Evolutionary conservation across 2,888 invertebrate species (phyloP).

Genomic region (Eledona agricola): DNA sequence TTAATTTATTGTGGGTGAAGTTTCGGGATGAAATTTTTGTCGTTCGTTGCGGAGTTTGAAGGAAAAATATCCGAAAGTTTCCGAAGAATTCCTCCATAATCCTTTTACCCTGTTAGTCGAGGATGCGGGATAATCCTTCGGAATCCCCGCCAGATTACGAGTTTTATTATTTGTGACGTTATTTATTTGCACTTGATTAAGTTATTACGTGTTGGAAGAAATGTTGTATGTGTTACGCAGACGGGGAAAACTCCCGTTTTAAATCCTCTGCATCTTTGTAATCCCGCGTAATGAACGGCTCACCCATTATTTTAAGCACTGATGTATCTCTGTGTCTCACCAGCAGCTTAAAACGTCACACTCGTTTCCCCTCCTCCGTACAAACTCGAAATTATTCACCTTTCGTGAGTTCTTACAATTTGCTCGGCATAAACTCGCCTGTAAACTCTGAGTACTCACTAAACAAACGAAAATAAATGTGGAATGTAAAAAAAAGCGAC

Average conservation of each 20-base stretch:
- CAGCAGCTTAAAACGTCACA: conserved; percentile 40
- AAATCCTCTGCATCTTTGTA: conserved; percentile 40
- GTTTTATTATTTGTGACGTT: conserved; percentile 14
- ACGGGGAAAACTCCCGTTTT: conserved; percentile 26
- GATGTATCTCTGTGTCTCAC: conserved; percentile 41
- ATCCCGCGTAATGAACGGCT: conserved; percentile 44
- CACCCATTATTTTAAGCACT: conserved; percentile 44
- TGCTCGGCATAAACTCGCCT: conserved; percentile 24
- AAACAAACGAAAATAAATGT: conserved; percentile 51
- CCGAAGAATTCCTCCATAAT: conserved; percentile 22
- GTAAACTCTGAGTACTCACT: conserved; percentile 35
- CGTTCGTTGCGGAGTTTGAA: conserved; percentile 14
- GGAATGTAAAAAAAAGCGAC: conserved; percentile 49
- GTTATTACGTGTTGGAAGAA: conserved; percentile 28
- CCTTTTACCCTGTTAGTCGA: conserved; percentile 28
- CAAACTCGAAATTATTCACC: conserved; percentile 39
- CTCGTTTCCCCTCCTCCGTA: conserved; percentile 40
- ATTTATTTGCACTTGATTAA: conserved; percentile 22
- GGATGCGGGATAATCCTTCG: conserved; percentile 24
- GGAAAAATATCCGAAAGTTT: conserved; percentile 18
- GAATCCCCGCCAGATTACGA: conserved; percentile 20
- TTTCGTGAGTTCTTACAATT: conserved; percentile 8
- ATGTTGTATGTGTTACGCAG: conserved; percentile 34
- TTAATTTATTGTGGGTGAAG: conserved; percentile 19
- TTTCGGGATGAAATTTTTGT: conserved; percentile 17